A percentile compares a stretch with the other conserved stretches of the same genome.
phyloP scores from a whole-genome alignment of 2,113 vertebrate species.

The Sceloporus tristichus region DNA sequence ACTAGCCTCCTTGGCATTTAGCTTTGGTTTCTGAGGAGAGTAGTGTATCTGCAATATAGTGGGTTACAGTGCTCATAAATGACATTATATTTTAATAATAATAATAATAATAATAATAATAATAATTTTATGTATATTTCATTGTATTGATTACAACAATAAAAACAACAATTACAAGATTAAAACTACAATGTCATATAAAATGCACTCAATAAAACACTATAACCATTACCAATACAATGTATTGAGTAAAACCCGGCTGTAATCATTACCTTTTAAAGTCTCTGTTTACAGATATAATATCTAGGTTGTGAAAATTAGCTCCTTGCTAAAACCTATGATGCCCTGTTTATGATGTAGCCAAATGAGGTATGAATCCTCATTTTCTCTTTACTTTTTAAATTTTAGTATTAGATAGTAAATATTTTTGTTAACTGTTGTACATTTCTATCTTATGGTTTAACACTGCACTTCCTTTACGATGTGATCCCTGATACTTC shows the following conservation, averaged over 20 bases:
- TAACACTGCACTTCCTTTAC: too few species aligned
- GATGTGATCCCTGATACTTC: background rate
- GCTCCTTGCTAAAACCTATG: slow-evolving; percentile 34
- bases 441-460: background rate
- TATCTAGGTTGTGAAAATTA: slow-evolving; percentile 46
- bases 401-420: too few species aligned
- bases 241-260: background rate
- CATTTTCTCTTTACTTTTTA: background rate
- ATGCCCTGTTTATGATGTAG: background rate
- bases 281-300: slow-evolving; percentile 38
- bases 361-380: slow-evolving; percentile 23
- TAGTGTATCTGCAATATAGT: background rate
- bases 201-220: too few species aligned
- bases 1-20: slow-evolving; percentile 18
- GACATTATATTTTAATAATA: slow-evolving; percentile 2
- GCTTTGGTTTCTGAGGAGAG: background rate
- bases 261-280: slow-evolving; percentile 33
- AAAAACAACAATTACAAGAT: too few species aligned
- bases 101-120: too few species aligned
- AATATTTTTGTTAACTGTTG: background rate
- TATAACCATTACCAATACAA: too few species aligned
- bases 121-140: too few species aligned
- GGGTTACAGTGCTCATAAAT: slow-evolving; percentile 18
- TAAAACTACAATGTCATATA: too few species aligned
- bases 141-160: too few species aligned